Evolutionary conservation across 2,113 vertebrate species (phyloP).

Genomic region (Pseudois nayaur): DNA sequence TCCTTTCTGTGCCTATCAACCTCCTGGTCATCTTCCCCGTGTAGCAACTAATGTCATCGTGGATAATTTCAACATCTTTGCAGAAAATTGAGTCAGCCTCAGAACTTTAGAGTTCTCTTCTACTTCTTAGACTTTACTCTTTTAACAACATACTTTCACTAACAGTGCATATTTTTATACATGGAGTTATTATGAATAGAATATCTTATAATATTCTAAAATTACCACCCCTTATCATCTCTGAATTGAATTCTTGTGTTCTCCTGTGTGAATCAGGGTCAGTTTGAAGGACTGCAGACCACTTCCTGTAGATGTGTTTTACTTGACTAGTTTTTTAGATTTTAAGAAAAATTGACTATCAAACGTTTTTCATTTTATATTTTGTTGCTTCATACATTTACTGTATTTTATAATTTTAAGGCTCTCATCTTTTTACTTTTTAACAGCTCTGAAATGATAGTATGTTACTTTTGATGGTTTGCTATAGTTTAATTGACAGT

Average conservation of each 20-base stretch:
- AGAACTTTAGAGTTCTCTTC: not conserved
- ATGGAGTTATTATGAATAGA: not conserved
- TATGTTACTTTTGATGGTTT: not conserved
- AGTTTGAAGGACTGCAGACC: not conserved
- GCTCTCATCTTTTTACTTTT: not conserved
- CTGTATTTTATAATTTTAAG: not conserved
- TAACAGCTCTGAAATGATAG: not conserved
- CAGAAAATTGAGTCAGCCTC: not conserved
- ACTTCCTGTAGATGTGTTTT: not conserved
- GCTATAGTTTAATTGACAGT: not conserved
- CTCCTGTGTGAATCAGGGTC: not conserved
- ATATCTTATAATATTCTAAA: not conserved
- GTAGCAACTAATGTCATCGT: not conserved
- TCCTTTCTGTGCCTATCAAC: not conserved
- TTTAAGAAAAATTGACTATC: not conserved
- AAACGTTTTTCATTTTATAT: not conserved
- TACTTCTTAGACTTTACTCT: not conserved
- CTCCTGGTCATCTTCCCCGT: not conserved
- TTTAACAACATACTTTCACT: not conserved
- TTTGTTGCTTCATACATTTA: not conserved
- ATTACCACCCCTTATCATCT: not conserved
- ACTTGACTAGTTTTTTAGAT: not conserved
- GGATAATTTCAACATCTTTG: not conserved
- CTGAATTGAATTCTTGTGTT: conserved; percentile 14
- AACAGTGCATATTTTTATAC: not conserved